Conservation (phyloP, 2,888 invertebrate genomes). For the Marronus borbonicus region DNA sequence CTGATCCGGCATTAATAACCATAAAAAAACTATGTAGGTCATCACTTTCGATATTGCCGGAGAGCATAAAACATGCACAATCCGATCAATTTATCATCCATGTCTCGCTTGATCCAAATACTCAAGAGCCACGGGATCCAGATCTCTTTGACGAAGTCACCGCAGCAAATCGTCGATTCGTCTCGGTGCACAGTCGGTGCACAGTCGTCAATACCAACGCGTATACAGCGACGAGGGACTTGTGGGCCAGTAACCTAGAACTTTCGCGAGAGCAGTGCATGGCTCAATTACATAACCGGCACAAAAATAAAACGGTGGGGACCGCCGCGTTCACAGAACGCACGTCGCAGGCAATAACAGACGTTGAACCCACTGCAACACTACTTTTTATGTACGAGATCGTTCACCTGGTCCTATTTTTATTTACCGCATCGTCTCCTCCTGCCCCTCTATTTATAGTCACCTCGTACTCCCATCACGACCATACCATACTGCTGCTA, state of each 20-base stretch:
- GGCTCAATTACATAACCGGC: constrained; percentile 36
- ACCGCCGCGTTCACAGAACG: neutral
- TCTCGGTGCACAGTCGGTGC: neutral
- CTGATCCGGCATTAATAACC: neutral
- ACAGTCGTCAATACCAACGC: constrained; percentile 8
- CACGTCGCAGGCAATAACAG: constrained; percentile 37
- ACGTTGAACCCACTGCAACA: constrained; percentile 39
- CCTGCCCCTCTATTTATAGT: constrained; percentile 31
- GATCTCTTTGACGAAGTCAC: constrained; percentile 26
- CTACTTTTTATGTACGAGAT: constrained; percentile 32
- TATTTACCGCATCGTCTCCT: constrained; percentile 33
- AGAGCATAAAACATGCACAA: constrained; percentile 4
- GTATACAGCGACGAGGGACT: neutral
- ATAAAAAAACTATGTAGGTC: constrained; percentile 30
- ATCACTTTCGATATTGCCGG: constrained; percentile 37
- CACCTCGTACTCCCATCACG: constrained; percentile 27
- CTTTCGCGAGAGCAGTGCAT: constrained; percentile 34
- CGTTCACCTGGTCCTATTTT: constrained; percentile 46
- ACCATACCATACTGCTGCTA: constrained; percentile 1
- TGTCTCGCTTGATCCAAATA: constrained; percentile 17
- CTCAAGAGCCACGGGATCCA: constrained; percentile 5
- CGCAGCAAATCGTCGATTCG: constrained; percentile 17
- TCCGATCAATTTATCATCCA: constrained; percentile 33
- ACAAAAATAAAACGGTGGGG: constrained; percentile 24
- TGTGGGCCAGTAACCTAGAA: constrained; percentile 45